A percentile compares a stretch with the other conserved stretches of the same genome.
Conservation (phyloP, 2,888 invertebrate species). For the Conomelus anceps region DNA sequence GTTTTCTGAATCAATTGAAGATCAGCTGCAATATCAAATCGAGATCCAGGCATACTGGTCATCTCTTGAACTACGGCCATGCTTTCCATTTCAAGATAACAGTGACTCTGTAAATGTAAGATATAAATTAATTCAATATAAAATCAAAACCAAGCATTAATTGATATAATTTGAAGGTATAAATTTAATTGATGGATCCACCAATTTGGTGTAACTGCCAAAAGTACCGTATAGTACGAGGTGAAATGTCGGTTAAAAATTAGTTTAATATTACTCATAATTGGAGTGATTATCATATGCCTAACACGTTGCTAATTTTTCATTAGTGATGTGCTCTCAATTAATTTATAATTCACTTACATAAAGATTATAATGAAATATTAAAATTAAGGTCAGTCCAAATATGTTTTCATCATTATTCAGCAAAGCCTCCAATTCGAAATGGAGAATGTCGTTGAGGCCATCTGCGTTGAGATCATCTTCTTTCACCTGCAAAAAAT, state of each 20-base stretch:
- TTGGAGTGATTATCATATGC: too few species aligned
- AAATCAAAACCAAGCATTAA: too few species aligned
- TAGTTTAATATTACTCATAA: too few species aligned
- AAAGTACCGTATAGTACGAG: constrained; percentile 19
- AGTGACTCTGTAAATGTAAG: constrained; percentile 30
- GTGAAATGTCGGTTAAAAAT: not conserved
- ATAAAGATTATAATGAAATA: constrained; percentile 55
- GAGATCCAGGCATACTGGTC: constrained; percentile 41
- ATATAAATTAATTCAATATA: too few species aligned
- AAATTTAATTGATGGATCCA: too few species aligned
- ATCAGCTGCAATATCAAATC: constrained; percentile 43
- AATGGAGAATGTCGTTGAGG: constrained; percentile 53
- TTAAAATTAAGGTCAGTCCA: constrained; percentile 51
- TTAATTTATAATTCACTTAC: constrained; percentile 44
- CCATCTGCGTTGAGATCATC: constrained; percentile 58
- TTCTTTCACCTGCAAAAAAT: constrained; percentile 54
- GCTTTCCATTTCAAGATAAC: constrained; percentile 44
- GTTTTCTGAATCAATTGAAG: constrained; percentile 43
- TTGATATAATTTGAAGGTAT: too few species aligned
- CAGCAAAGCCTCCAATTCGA: constrained; percentile 52
- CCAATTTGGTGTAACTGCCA: too few species aligned
- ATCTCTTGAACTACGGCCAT: constrained; percentile 42
- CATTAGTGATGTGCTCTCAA: not conserved
- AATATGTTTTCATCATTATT: constrained; percentile 47
- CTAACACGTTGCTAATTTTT: not conserved